Evolutionary conservation across 2,113 vertebrate genomes (phyloP).

Genomic region (Myotis yumanensis): DNA sequence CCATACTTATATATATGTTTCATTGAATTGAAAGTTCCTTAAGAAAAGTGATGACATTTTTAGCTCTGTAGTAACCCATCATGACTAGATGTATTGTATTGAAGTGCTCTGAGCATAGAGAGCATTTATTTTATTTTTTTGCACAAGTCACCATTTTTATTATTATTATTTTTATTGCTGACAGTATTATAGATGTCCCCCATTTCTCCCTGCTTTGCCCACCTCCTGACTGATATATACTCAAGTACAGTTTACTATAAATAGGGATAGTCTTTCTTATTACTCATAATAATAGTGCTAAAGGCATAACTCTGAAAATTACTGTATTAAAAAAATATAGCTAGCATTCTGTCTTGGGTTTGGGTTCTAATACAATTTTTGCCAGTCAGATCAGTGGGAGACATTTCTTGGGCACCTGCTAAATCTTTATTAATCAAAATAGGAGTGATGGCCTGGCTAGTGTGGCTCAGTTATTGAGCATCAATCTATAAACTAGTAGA

Average conservation of each 20-base stretch:
- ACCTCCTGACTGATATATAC: background rate
- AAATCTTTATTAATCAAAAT: background rate
- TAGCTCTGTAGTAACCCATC: background rate
- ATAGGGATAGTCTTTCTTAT: background rate
- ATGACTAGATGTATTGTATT: background rate
- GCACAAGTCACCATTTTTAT: too few species aligned
- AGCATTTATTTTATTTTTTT: background rate
- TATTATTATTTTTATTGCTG: too few species aligned
- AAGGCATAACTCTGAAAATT: background rate
- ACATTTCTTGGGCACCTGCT: background rate
- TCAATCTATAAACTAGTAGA: too few species aligned
- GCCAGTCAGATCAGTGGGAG: background rate
- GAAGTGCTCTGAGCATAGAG: background rate
- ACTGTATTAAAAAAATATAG: background rate
- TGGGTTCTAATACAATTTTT: background rate
- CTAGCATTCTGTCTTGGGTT: background rate
- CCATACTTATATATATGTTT: conserved; percentile 7
- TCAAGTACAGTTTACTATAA: background rate
- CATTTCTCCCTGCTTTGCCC: too few species aligned
- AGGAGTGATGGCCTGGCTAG: background rate
- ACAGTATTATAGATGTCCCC: too few species aligned
- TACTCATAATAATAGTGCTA: background rate
- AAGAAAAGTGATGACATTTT: background rate
- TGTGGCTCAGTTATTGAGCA: too few species aligned
- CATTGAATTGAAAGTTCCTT: background rate